phyloP scores from a whole-genome alignment of 2,113 vertebrate species.

The Mormoops blainvillei region DNA sequence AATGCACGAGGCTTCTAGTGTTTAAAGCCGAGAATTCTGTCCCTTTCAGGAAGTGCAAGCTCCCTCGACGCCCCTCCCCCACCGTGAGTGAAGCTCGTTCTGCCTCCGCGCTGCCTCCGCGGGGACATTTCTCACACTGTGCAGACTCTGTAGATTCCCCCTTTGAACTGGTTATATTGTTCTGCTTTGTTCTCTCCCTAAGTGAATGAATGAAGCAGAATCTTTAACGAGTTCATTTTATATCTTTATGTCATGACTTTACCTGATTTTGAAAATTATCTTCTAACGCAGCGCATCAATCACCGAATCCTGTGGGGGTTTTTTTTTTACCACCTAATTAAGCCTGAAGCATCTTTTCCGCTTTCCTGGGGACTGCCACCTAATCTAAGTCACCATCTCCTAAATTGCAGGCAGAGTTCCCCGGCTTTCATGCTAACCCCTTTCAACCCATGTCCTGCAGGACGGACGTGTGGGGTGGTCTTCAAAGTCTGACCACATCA shows the following conservation, averaged over 20 bases:
- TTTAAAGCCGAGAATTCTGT: background rate
- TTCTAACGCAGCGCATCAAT: background rate
- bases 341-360: background rate
- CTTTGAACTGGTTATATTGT: background rate
- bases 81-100: fast-evolving
- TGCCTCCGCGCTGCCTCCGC: background rate
- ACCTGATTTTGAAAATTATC: background rate
- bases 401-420: background rate
- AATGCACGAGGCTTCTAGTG: background rate
- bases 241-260: background rate
- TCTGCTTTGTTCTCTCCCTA: background rate
- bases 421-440: background rate
- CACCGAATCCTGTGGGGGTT: no score
- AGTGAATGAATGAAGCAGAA: background rate
- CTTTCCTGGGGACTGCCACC: background rate
- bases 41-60: background rate
- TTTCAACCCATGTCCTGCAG: background rate
- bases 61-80: no score
- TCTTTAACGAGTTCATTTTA: background rate
- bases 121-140: background rate
- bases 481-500: background rate
- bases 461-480: background rate
- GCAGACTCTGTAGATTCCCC: background rate
- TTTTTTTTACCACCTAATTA: background rate
- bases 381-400: background rate